A percentile compares a stretch with the other conserved stretches of the same genome.
Evolutionary conservation across 1,140 invertebrate genomes (phyloP).

Genomic region (Chrysopa pallens): DNA sequence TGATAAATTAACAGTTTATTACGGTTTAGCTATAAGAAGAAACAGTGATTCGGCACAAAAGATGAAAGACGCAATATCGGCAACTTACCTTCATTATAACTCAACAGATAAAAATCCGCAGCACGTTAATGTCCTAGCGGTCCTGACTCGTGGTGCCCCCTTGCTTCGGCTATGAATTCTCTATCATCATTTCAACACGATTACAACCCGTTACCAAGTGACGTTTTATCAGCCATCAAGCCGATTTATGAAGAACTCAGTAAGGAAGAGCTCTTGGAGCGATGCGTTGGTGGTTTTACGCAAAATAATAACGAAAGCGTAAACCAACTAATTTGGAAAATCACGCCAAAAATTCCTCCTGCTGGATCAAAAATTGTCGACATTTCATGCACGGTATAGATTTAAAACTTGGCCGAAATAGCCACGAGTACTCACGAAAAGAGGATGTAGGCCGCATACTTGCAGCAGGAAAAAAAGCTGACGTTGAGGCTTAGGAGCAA

Average conservation of each 20-base stretch:
- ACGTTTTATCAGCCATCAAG: conserved; percentile 8
- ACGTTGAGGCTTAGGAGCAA: too few relatives aligned
- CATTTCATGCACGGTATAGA: too few relatives aligned
- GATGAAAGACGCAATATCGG: conserved; percentile 17
- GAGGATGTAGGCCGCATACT: too few relatives aligned
- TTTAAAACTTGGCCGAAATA: too few relatives aligned
- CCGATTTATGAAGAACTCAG: conserved; percentile 9
- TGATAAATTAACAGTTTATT: not conserved
- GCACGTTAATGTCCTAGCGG: conserved; percentile 12
- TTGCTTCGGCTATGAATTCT: conserved; percentile 5
- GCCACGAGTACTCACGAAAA: too few relatives aligned
- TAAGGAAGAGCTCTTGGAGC: too few relatives aligned
- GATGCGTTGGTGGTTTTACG: conserved; percentile 7
- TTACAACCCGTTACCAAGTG: conserved; percentile 3
- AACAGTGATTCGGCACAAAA: conserved; percentile 14
- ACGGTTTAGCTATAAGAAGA: not conserved
- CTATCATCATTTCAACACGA: conserved; percentile 7
- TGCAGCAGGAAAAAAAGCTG: too few relatives aligned
- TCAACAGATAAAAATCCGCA: conserved; percentile 15
- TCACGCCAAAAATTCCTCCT: conserved; percentile 8
- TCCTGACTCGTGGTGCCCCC: conserved; percentile 11
- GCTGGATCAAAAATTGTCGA: conserved; percentile 6
- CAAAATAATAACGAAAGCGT: conserved; percentile 8
- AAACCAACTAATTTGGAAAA: conserved; percentile 9
- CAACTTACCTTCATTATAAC: conserved; percentile 14